Evolutionary conservation across 92 coral and sea anemone genomes (phyloP).

Genomic region (Umimayanthus kanabou): DNA sequence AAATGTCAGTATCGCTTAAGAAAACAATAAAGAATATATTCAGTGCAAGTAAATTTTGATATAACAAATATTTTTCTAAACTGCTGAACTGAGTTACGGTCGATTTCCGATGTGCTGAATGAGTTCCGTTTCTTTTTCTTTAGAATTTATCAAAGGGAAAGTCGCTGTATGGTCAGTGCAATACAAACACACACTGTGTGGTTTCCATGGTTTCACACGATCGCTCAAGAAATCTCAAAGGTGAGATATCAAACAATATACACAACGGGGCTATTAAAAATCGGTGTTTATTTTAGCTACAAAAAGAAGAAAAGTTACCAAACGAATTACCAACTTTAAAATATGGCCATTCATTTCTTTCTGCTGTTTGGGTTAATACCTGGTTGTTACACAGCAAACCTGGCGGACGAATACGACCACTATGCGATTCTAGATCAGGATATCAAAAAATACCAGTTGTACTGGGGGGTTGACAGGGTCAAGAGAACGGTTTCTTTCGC

Average conservation of each 20-base stretch:
- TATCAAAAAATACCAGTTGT: background rate
- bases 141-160: background rate
- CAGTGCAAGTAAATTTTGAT: too few relatives aligned
- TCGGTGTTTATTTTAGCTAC: background rate
- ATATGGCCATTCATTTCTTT: background rate
- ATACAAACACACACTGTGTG: background rate
- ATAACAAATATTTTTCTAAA: too few relatives aligned
- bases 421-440: background rate
- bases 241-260: background rate
- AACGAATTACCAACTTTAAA: background rate
- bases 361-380: background rate
- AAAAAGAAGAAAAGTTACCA: background rate
- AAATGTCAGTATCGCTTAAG: too few relatives aligned
- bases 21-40: too few relatives aligned
- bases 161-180: background rate
- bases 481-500: background rate
- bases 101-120: too few relatives aligned
- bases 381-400: background rate
- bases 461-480: background rate
- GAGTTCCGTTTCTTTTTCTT: too few relatives aligned
- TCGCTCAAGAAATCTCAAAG: background rate
- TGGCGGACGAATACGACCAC: background rate
- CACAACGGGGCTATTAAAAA: too few relatives aligned
- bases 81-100: too few relatives aligned
- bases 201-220: constrained; percentile 15